Base-by-base conservation (phyloP, 2,113 vertebrate species). In the Mobula hypostoma region DNA sequence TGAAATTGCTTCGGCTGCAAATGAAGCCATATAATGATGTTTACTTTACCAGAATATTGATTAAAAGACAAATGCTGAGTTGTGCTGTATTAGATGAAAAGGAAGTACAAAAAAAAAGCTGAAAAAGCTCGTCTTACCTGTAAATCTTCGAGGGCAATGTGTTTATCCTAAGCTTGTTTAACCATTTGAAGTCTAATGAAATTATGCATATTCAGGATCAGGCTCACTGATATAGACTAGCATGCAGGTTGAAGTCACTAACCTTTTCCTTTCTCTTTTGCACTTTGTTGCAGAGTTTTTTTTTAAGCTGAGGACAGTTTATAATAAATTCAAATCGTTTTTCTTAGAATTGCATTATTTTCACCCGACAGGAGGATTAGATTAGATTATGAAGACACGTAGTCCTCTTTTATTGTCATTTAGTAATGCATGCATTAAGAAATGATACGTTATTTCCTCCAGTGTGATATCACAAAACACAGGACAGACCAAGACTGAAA, bases 21-120 rank as follows among this genome's bases (percentile, higher is more conserved):
- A 61, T 61, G 61, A 87, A 87, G 24, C 83, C 58, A 87, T 61
- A 63, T 87, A 61, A 27, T 27, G 27, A 29, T 87, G 21, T 87
- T 87, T 61, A 87, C 58, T 61, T 87, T 87, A 29, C 61, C 56
- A 87, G 83, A 85, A 12, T 87, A 61, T 87, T 87, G 83, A 61
- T 24, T 14, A 61, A 61, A 87, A 61, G 27, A 5, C 24, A 85
- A 58, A 24, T 58, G 80, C 19, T 56, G 80, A 48, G 56, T 27
- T 85, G 24, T 58, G 19, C 58, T 85, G 27, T 27, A 9, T 29
- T 85, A 58, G 21, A 56, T 83, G 48, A 27, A 85, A 80, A 40
- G 15, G 17, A 80, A 79, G 11, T 32, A 24, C 80, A 56, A 83
- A 17, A 83, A 56, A 36, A 48, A 48, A 48, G 48, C 48, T 48